These are phyloP conservation scores for Gymnosoma rotundatum DNA, from an alignment of 2,888 invertebrate genomes.

Conservation along the genomic window DNA sequence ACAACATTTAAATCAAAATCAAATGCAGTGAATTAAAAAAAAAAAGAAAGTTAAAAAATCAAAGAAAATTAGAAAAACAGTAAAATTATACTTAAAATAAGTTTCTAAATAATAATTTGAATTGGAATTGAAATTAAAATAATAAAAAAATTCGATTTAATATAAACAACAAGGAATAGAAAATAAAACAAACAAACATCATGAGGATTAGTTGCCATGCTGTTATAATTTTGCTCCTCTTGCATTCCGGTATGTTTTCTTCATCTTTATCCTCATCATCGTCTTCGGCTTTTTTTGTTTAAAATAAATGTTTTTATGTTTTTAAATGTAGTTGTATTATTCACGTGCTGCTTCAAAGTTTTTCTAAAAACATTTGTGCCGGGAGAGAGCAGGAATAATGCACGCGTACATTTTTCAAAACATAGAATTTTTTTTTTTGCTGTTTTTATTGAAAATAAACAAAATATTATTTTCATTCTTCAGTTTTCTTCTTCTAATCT, in stretches of 20 bases:
- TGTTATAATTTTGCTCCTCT: conserved; percentile 80
- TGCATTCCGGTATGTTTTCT: conserved; percentile 80
- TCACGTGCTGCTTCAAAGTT: conserved; percentile 62
- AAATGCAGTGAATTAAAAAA: conserved; percentile 18
- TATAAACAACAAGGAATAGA: conserved; percentile 16
- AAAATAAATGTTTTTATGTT: conserved; percentile 21
- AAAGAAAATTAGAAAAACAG: not conserved
- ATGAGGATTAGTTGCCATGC: conserved; percentile 82
- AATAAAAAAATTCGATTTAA: conserved; percentile 20
- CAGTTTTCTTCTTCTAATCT: not conserved
- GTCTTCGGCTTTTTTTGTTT: not conserved
- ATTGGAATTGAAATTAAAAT: conserved; percentile 58
- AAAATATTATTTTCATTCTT: conserved; percentile 23
- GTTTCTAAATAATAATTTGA: conserved; percentile 28
- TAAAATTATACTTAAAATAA: not conserved
- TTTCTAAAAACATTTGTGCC: conserved; percentile 20
- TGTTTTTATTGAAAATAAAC: conserved; percentile 1
- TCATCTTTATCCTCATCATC: conserved; percentile 13
- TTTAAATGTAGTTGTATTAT: conserved; percentile 40
- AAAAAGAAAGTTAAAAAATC: not conserved
- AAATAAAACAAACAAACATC: conserved; percentile 76
- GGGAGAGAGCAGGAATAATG: conserved; percentile 34
- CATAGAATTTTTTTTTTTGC: not conserved
- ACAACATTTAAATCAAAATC: conserved; percentile 19
- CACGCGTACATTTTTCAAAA: not conserved